These are phyloP conservation scores for Aspiorhynchus laticeps DNA, from an alignment of 2,113 vertebrate genomes.

Conservation along the genomic window DNA sequence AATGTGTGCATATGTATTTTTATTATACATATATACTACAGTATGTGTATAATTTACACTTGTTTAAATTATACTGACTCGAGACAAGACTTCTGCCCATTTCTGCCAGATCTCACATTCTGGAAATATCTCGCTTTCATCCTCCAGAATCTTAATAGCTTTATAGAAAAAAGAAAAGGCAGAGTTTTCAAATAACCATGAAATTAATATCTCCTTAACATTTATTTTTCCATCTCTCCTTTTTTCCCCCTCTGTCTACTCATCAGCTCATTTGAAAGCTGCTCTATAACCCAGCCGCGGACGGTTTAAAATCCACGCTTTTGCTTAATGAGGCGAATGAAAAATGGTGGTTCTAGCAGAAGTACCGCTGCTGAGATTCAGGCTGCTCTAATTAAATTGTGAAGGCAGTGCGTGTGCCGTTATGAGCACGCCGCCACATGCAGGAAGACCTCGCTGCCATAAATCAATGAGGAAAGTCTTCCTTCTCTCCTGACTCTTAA, in stretches of 20 bases:
- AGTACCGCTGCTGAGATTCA: constrained; percentile 52
- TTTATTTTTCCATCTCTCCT: constrained; percentile 33
- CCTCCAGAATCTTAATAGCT: neutral
- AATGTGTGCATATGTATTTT: neutral
- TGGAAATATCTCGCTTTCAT: neutral
- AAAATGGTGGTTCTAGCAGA: constrained; percentile 48
- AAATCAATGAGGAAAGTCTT: constrained; percentile 54
- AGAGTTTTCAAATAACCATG: constrained; percentile 37
- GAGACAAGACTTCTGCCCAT: neutral
- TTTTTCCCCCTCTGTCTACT: constrained; percentile 7
- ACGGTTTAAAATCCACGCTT: constrained; percentile 54
- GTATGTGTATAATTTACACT: neutral
- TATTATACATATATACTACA: neutral
- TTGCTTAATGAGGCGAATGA: constrained; percentile 58
- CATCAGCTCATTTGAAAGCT: constrained; percentile 38
- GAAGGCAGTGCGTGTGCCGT: constrained; percentile 37
- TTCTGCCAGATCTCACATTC: constrained; percentile 13
- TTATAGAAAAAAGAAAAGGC: neutral
- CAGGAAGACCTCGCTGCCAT: constrained; percentile 46
- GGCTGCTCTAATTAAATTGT: constrained; percentile 60
- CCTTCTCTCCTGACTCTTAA: constrained; percentile 50
- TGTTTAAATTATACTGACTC: neutral
- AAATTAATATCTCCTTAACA: constrained; percentile 44
- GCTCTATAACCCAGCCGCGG: constrained; percentile 51
- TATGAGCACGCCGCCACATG: constrained; percentile 46